A percentile compares a stretch with the other conserved stretches of the same genome.
phyloP scores from a whole-genome alignment of 2,888 invertebrate genomes.

The Philonicus albiceps region DNA sequence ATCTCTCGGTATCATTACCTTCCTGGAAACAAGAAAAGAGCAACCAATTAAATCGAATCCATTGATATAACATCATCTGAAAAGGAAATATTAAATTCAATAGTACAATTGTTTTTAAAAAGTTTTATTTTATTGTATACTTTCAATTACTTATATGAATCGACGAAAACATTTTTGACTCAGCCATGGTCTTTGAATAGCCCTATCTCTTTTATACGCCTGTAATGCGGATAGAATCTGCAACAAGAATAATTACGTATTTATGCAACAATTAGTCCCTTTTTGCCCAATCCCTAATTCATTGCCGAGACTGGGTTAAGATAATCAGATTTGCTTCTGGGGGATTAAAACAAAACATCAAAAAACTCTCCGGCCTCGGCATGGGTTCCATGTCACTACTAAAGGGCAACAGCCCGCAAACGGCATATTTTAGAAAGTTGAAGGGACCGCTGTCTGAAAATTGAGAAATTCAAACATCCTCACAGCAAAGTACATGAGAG shows the following conservation, averaged over 20 bases:
- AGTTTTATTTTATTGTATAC: not conserved
- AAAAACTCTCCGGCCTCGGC: not conserved
- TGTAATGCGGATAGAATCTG: not conserved
- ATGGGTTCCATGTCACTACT: not conserved
- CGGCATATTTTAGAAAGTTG: not conserved
- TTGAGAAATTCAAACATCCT: not conserved
- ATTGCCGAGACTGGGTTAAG: not conserved
- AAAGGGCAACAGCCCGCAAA: not conserved
- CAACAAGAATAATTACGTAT: constrained; percentile 15
- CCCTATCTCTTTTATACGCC: not conserved
- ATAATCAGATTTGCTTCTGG: not conserved
- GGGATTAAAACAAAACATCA: not conserved
- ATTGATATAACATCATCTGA: not conserved
- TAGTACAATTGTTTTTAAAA: too few species aligned
- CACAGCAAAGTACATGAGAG: not conserved
- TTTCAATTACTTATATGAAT: not conserved
- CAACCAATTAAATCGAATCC: not conserved
- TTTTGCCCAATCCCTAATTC: not conserved
- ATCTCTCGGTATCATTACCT: constrained; percentile 50
- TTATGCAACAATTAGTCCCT: constrained; percentile 33
- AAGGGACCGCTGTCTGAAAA: not conserved
- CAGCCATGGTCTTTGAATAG: not conserved
- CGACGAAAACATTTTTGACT: not conserved
- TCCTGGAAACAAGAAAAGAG: constrained; percentile 23
- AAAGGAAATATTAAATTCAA: too few species aligned